Conservation (phyloP, 2,113 vertebrate genomes). For the Nasalis larvatus region DNA sequence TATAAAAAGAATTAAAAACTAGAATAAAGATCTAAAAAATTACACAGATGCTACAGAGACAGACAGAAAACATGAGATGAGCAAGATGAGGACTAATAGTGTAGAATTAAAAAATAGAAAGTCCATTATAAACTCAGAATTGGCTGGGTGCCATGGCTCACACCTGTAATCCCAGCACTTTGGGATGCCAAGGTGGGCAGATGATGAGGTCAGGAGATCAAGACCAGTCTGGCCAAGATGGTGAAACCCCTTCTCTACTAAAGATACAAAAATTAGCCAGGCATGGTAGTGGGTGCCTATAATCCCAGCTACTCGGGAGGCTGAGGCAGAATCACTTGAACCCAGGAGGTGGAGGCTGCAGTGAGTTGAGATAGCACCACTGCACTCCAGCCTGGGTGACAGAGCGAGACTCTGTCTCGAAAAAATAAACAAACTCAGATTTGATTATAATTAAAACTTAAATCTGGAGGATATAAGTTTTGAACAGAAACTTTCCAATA, state of each 20-base stretch:
- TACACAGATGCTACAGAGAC: neutral
- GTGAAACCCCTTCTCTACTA: neutral
- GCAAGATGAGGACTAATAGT: neutral
- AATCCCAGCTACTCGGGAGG: neutral
- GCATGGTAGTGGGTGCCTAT: neutral
- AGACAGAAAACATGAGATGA: neutral
- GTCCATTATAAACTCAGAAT: neutral
- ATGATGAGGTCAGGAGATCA: neutral
- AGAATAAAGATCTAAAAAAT: slow-evolving; percentile 1
- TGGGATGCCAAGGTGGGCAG: neutral
- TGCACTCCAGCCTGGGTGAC: neutral
- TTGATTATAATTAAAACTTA: slow-evolving; percentile 23
- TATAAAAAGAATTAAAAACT: neutral
- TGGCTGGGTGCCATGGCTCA: neutral
- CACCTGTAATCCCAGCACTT: neutral
- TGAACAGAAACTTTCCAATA: neutral
- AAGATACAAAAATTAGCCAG: neutral
- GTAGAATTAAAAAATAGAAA: neutral
- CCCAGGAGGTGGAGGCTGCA: neutral
- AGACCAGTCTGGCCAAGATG: neutral
- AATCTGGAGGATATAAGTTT: neutral
- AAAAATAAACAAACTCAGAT: neutral
- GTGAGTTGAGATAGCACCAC: neutral
- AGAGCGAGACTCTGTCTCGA: neutral
- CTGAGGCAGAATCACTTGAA: neutral